These are phyloP conservation scores for Aradophagus sp. DNA, from an alignment of 1,140 invertebrate species.

Conservation along the genomic window DNA sequence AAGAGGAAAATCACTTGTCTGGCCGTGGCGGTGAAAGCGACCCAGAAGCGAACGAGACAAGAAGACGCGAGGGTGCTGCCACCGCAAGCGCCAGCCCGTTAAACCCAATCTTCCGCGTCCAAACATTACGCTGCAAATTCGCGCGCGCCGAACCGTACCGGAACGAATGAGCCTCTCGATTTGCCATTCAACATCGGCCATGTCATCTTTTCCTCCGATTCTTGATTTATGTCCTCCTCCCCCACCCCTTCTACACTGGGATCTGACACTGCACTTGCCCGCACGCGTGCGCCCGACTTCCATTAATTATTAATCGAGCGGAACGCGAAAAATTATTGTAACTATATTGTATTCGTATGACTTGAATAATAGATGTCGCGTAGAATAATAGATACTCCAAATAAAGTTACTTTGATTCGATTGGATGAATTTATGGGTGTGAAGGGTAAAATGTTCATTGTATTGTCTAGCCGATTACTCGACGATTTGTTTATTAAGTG, in stretches of 20 bases:
- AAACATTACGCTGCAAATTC: slow-evolving; percentile 54
- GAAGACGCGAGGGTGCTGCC: slow-evolving; percentile 57
- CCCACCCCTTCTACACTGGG: too few species aligned
- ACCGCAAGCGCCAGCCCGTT: slow-evolving; percentile 63
- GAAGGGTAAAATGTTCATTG: too few species aligned
- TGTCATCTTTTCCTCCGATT: slow-evolving; percentile 42
- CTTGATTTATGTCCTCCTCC: slow-evolving; percentile 49
- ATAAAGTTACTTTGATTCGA: too few species aligned
- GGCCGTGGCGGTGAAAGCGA: slow-evolving; percentile 44
- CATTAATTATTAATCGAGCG: slow-evolving; percentile 35
- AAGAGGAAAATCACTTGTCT: slow-evolving; percentile 75
- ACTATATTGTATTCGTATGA: not conserved
- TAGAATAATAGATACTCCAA: too few species aligned
- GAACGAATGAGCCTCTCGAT: slow-evolving; percentile 55
- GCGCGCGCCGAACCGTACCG: slow-evolving; percentile 23
- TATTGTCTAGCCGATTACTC: too few species aligned
- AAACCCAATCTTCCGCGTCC: slow-evolving; percentile 68
- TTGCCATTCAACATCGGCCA: slow-evolving; percentile 43
- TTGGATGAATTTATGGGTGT: too few species aligned
- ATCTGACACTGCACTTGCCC: slow-evolving; percentile 13
- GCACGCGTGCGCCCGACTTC: slow-evolving; percentile 2
- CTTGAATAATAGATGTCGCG: too few species aligned
- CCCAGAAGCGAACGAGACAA: slow-evolving; percentile 46
- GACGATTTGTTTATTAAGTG: too few species aligned
- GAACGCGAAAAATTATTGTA: slow-evolving; percentile 27